Base-by-base conservation (phyloP, 2,888 invertebrate species). In the Antheraea yamamai region DNA sequence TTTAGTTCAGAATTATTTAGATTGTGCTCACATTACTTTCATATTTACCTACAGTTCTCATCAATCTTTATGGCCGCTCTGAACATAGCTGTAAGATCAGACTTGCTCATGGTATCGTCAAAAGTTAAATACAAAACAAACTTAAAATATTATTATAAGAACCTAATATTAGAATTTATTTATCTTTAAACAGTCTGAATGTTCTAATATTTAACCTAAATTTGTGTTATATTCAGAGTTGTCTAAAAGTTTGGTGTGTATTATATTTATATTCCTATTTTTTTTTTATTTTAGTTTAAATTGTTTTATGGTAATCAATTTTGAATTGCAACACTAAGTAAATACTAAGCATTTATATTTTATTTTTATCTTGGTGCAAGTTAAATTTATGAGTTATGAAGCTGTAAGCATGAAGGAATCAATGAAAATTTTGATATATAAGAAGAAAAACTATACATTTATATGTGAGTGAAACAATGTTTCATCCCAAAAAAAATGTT, bases 381-480 rank as follows among this genome's bases (percentile, higher is more conserved):
- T n/a, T n/a, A 4, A 61, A 58, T 58, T 58, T 6, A 61, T 16
- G 18, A 66, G 26, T 66, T 16, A 23, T 16, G 30, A 26, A 66
- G 18, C 26, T 4, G 30, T 66, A 30, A 66, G 16, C 30, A 66
- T 30, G 64, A 30, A 66, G 30, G 26, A 66, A 18, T 30, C 16
- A 66, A 18, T 64, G 64, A 26, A 1, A 16, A 30, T 16, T 66
- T 66, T 66, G 26, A 6, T 66, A 66, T 66, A 30, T 66, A 66
- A 66, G 16, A 30, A 66, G 14, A 61, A 55, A 20, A 55, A 23
- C 18, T 61, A 58, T 58, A 61, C 26, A 66, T 66, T 30, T 66
- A 30, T 66, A 66, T 66, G 26, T 18, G 64, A 66, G 64, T 30
- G 64, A 66, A 30, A 66, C 30, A 66, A 61, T 61, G 64, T 30